Evolutionary conservation across 2,888 invertebrate genomes (phyloP).

Genomic region (Microplitis manilae): DNA sequence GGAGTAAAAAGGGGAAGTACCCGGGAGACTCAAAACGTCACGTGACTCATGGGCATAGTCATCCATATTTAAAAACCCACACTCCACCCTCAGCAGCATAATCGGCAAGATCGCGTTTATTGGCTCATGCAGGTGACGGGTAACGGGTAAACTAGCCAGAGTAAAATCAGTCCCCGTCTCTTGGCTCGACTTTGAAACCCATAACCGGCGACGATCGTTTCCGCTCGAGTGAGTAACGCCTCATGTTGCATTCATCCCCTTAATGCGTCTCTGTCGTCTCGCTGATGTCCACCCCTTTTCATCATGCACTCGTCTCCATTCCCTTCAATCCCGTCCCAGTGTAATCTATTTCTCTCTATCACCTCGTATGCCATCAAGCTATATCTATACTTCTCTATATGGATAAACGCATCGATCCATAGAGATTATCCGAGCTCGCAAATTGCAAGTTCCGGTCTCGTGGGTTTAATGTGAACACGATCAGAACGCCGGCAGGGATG

Average conservation of each 20-base stretch:
- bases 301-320: background rate
- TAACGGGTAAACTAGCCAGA: background rate
- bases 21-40: too few relatives aligned
- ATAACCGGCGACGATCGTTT: slow-evolving; percentile 19
- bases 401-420: slow-evolving; percentile 41
- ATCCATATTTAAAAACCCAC: background rate
- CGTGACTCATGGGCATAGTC: background rate
- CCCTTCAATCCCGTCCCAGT: background rate
- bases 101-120: too few relatives aligned
- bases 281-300: slow-evolving; percentile 1
- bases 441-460: slow-evolving; percentile 53
- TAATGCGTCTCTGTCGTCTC: background rate
- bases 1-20: too few relatives aligned
- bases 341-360: background rate
- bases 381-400: slow-evolving; percentile 28
- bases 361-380: background rate
- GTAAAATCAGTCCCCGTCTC: slow-evolving; percentile 6
- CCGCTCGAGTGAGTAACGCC: slow-evolving; percentile 9
- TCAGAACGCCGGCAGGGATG: slow-evolving; percentile 32
- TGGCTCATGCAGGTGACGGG: too few relatives aligned
- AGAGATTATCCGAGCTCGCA: slow-evolving; percentile 40
- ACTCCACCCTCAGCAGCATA: too few relatives aligned
- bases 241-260: slow-evolving; percentile 15
- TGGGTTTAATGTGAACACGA: slow-evolving; percentile 47
- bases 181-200: background rate